Base-by-base conservation (phyloP, 2,888 invertebrate genomes). In the Crioceris asparagi region DNA sequence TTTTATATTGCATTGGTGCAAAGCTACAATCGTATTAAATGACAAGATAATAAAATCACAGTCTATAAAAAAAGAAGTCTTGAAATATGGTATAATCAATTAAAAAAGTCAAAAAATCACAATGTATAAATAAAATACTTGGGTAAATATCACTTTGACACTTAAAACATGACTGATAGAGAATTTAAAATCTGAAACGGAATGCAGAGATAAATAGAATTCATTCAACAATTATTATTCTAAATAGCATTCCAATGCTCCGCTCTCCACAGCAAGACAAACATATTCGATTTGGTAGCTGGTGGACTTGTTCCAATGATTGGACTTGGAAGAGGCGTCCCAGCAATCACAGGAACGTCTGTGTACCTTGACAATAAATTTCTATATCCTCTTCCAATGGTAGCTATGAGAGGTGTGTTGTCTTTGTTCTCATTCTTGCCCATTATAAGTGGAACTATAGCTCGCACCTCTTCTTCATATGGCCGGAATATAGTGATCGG, bases 401-500 rank as follows among this genome's bases (percentile, higher is more conserved):
- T 86, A 0, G 80, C 86, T 44, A 90, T 65, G 57, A 75, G 59
- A 40, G 74, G 57, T 40, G 62, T 60, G 52, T 66, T 62, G 36
- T 69, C 62, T 46, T 66, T 55, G 57, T 64, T 36, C 47, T 55
- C 49, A 59, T 65, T 58, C 42, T 61, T 61, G 23, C 49, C 49
- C 33, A 52, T 44, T 1, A 64, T 60, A 40, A 81, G 65, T 0
- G 80, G 66, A 27, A 80, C 66, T 38, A 83, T 78, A 1, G 74
- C 71, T 35, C 71, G 69, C 10, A 82, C 75, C 62, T 88, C 83
- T 51, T 83, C 83, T 62, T 90, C 85, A 56, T 86, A 88, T 0
- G 92, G 90, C 25, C 92, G 71, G 68, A 92, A 92, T n/a, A 93
- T 83, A 3, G 90, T 88, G 39, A 92, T 79, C 0, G 94, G 93